Base-by-base conservation (phyloP, 2,888 invertebrate genomes). In the Apamea monoglypha region DNA sequence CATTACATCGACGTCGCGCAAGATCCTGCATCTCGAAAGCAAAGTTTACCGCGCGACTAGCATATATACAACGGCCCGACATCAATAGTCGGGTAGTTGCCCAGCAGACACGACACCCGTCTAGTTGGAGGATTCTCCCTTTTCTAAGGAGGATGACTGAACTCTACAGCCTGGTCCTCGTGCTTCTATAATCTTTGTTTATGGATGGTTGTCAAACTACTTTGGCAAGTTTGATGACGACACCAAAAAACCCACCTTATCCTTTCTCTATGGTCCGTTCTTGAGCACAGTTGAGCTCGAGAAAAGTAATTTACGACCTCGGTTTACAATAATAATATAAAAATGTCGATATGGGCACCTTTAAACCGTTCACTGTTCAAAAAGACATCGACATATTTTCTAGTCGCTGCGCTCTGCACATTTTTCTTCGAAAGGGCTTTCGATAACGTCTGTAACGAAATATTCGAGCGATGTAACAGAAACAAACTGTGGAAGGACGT, bases 401-500 rank as follows among this genome's bases (percentile, higher is more conserved):
- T 98, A 32, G 97, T 97, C 2, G 97, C 98, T 67, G 94, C 98
- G 36, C 97, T 93, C 10, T 97, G 98, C 44, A 97, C 98, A 0
- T 98, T 99, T 95, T 97, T 98, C 94, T 98, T 99, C 89, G 99
- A 99, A 94, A 97, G 99, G 91, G 97, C 97, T 2, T 97, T 98
- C 82, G 98, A 99, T 91, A 87, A 98, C 29, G 91, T 94, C 0
- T 93, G 98, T 0, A 97, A 97, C 0, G 83, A 92, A 1, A 93
- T 98, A 76, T 99, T 98, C 92, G 98, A 98, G 74, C 96, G 89
- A 50, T 91, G 97, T 82, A 99, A 99, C 94, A 97, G 98, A 97
- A 99, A 99, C 0, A 84, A 84, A 29, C 21, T 84, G 0, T 84
- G 83, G 85, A 84, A 84, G 50, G 59, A 84, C 1, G 71, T 85